Evolutionary conservation across 2,113 vertebrate species (phyloP).

Genomic region (Crotalus tigris): DNA sequence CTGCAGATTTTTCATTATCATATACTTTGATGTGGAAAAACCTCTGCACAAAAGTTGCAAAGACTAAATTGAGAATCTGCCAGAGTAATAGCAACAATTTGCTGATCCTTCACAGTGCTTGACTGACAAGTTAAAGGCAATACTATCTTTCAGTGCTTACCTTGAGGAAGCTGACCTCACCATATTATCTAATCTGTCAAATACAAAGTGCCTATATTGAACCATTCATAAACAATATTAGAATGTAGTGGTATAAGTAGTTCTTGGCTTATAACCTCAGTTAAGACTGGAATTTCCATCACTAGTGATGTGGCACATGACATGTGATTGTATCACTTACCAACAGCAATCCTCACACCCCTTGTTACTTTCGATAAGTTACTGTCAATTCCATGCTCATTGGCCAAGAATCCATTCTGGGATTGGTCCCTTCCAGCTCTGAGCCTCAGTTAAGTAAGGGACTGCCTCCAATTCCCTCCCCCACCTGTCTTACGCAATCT

Average conservation of each 20-base stretch:
- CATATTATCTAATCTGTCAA: background rate
- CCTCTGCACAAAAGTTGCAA: background rate
- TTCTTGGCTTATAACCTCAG: background rate
- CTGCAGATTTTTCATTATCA: background rate
- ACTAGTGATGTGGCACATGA: background rate
- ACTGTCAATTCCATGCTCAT: background rate
- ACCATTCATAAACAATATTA: background rate
- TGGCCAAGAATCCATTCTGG: background rate
- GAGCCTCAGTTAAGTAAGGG: background rate
- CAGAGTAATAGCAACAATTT: background rate
- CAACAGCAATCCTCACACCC: background rate
- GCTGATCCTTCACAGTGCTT: background rate
- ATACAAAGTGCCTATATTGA: background rate
- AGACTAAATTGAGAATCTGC: background rate
- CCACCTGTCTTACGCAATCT: background rate
- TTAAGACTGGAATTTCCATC: background rate
- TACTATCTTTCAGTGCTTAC: background rate
- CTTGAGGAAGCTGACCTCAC: background rate
- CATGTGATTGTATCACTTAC: background rate
- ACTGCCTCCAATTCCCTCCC: background rate
- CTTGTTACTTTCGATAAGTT: background rate
- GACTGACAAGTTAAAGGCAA: background rate
- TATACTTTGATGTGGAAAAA: background rate
- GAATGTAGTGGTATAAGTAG: background rate
- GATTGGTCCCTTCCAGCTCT: background rate